Evolutionary conservation across 2,113 vertebrate genomes (phyloP), one percentile per base, ranked within the genome.

Genomic region (Cyanoramphus novaezelandiae): DNA sequence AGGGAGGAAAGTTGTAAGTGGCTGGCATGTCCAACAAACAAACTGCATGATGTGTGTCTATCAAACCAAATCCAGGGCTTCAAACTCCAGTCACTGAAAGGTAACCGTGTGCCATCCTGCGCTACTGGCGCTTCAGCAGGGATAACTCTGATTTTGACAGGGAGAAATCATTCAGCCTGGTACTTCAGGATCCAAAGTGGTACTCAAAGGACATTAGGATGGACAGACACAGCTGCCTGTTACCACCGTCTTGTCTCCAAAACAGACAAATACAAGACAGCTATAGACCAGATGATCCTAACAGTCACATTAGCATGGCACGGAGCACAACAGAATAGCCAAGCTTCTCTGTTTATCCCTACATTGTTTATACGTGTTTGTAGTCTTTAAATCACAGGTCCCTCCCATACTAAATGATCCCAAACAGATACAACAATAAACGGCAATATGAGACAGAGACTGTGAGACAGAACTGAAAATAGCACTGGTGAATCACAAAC

Each of bases 361-460:
- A 4, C 62, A n/a, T 55, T 90, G 82, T 93, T 90, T 94, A 67
- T 90, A 4, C 14, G 11, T 91, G 62, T 89, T 86, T 89, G 39
- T 82, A 52, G 71, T 87, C 82, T 69, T 84, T 55, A 81, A 90
- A 74, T 65, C 88, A 69, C 50, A 69, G 81, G 60, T 12, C 92
- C 75, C 55, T 72, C 57, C 65, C 17, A 2, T 76, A 18, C 13
- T 72, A 71, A 89, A 93, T 82, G 69, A 92, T 87, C 77, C 57
- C 44, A 79, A 76, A 84, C 55, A 93, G 68, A 83, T 82, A 82
- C 74, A 92, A 86, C 55, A 92, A 95, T 93, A 86, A 95, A 82
- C 69, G 65, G 88, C 72, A 94, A 94, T 86, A 92, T 52, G 23
- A 92, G 88, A 83, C 71, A 86, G 91, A 96, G 87, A 82, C 82